phyloP scores from a whole-genome alignment of 2,888 invertebrate species.

The Trissoscelio sp. region DNA sequence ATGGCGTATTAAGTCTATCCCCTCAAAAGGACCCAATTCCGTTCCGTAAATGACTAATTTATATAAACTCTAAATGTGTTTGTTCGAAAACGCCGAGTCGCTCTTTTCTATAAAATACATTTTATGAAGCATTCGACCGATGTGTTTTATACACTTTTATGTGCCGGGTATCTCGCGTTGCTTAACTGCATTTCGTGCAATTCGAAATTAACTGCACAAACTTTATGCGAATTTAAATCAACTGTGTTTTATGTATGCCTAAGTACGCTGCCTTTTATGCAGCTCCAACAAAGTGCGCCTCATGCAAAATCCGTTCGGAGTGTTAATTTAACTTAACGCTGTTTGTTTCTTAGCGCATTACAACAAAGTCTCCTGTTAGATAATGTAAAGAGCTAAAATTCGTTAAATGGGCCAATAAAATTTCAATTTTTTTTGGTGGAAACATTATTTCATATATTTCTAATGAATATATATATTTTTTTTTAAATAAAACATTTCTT shows the following conservation, averaged over 20 bases:
- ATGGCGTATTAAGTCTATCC: conserved; percentile 4
- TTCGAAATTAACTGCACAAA: conserved; percentile 53
- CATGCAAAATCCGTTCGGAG: conserved; percentile 31
- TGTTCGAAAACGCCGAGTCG: conserved; percentile 29
- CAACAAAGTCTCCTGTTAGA: too few species aligned
- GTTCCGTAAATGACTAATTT: conserved; percentile 41
- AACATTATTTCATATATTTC: too few species aligned
- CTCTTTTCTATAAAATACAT: conserved; percentile 49
- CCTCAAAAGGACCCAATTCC: conserved; percentile 13
- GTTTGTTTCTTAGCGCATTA: neutral
- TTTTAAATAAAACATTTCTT: too few species aligned
- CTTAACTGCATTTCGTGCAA: conserved; percentile 52
- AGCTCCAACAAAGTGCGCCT: conserved; percentile 47
- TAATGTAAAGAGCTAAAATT: too few species aligned
- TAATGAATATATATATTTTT: too few species aligned
- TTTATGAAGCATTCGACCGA: conserved; percentile 54
- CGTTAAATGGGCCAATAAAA: too few species aligned
- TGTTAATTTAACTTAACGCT: conserved; percentile 37
- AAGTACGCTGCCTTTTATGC: conserved; percentile 41
- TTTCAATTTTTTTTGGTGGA: too few species aligned
- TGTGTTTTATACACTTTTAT: conserved; percentile 57
- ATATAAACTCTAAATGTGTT: conserved; percentile 30
- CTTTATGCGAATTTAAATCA: conserved; percentile 64
- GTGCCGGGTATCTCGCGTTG: conserved; percentile 34
- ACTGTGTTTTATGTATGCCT: conserved; percentile 45